A percentile compares a stretch with the other conserved stretches of the same genome.
Evolutionary conservation across 2,888 invertebrate genomes (phyloP).

Genomic region (Macrosiphum euphorbiae): DNA sequence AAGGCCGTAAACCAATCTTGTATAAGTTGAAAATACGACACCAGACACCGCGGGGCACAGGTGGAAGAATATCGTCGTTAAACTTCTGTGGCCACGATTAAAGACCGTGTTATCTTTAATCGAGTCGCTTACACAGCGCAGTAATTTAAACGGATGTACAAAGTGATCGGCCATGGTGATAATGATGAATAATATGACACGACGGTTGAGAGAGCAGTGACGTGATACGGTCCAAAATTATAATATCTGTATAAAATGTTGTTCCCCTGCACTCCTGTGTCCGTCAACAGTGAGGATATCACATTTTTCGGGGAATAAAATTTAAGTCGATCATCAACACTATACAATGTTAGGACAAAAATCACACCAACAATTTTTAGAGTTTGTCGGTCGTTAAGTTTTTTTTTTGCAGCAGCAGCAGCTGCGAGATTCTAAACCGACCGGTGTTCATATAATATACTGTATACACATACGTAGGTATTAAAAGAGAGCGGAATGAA

Average conservation of each 20-base stretch:
- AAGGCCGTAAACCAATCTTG: not conserved
- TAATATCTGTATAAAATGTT: not conserved
- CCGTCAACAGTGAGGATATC: not conserved
- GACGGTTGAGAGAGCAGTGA: not conserved
- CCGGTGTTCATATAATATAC: not conserved
- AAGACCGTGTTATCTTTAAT: not conserved
- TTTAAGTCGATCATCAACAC: not conserved
- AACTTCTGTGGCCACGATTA: not conserved
- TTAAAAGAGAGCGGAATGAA: constrained; percentile 46
- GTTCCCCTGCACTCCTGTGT: not conserved
- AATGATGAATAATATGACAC: not conserved
- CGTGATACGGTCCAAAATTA: not conserved
- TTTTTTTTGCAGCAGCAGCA: not conserved
- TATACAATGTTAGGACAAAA: not conserved
- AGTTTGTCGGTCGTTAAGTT: not conserved
- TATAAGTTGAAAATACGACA: not conserved
- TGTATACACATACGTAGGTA: not conserved
- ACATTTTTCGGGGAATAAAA: not conserved
- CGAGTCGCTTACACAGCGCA: not conserved
- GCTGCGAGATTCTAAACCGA: not conserved
- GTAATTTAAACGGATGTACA: not conserved
- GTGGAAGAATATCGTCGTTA: not conserved
- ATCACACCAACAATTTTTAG: not conserved
- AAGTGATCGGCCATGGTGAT: not conserved
- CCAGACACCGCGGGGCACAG: not conserved